phyloP scores from a whole-genome alignment of 2,888 invertebrate species.

The Nomada fabriciana region DNA sequence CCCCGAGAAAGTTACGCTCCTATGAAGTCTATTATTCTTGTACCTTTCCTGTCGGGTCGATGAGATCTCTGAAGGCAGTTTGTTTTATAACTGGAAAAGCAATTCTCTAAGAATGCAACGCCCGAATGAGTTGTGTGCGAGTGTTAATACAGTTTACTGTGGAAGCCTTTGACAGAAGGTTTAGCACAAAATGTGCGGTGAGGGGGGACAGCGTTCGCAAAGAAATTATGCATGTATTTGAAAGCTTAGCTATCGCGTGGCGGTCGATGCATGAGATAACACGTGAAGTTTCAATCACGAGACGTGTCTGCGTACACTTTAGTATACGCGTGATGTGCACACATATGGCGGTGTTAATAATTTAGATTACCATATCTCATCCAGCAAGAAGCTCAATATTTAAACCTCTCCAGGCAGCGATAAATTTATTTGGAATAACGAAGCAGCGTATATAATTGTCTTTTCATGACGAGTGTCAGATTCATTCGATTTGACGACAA shows the following conservation, averaged over 20 bases:
- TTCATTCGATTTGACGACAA: no score
- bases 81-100: background rate
- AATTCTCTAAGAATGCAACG: background rate
- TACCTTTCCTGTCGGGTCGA: background rate
- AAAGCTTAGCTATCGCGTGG: slow-evolving; percentile 18
- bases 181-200: background rate
- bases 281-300: slow-evolving; percentile 26
- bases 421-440: slow-evolving; percentile 12
- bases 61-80: background rate
- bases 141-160: background rate
- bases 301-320: slow-evolving; percentile 7
- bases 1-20: slow-evolving; percentile 3
- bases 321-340: slow-evolving; percentile 8
- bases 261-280: no score
- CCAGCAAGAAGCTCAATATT: slow-evolving; percentile 43
- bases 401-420: slow-evolving; percentile 9
- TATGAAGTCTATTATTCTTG: background rate
- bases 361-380: slow-evolving; percentile 17
- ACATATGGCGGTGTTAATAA: slow-evolving; percentile 39
- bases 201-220: background rate
- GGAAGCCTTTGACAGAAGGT: background rate
- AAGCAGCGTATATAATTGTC: background rate
- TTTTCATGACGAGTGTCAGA: background rate
- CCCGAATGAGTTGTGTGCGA: background rate
- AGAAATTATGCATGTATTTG: slow-evolving; percentile 17